phyloP scores from a whole-genome alignment of 2,888 invertebrate genomes.

The Netelia fuscicornis region DNA sequence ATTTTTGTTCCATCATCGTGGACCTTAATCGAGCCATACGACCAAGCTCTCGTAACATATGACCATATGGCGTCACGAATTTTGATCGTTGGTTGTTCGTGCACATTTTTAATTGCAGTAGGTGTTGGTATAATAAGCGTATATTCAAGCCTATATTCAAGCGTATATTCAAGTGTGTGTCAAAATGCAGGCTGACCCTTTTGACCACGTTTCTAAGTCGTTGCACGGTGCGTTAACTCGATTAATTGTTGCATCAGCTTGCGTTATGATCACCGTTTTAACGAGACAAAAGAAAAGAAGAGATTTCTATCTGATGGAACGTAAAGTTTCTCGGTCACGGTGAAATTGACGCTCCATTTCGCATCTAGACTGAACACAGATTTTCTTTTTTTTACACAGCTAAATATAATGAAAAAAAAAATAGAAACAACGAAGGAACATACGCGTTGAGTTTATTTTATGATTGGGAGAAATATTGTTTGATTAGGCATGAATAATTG shows the following conservation, averaged over 20 bases:
- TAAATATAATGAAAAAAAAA: background rate
- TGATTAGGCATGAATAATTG: background rate
- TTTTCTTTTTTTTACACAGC: background rate
- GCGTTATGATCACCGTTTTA: constrained; percentile 40
- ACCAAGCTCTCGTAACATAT: constrained; percentile 26
- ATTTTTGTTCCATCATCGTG: constrained; percentile 5
- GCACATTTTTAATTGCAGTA: constrained; percentile 49
- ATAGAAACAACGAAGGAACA: background rate
- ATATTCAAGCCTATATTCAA: background rate
- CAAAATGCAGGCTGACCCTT: constrained; percentile 29
- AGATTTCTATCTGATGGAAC: constrained; percentile 14
- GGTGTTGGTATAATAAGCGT: constrained; percentile 16
- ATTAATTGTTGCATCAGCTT: constrained; percentile 62
- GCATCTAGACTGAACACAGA: constrained; percentile 1
- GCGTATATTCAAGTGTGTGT: constrained; percentile 14
- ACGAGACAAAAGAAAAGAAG: constrained; percentile 27
- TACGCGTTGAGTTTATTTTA: no score
- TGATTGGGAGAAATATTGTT: no score
- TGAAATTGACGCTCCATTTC: constrained; percentile 47
- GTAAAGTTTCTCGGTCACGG: constrained; percentile 26
- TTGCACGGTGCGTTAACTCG: constrained; percentile 53
- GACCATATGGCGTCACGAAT: constrained; percentile 65
- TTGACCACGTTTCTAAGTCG: background rate
- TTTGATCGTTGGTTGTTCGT: constrained; percentile 49
- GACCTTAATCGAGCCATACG: constrained; percentile 51